phyloP scores from a whole-genome alignment of 1,140 invertebrate genomes.

The Euborellia annulipes region DNA sequence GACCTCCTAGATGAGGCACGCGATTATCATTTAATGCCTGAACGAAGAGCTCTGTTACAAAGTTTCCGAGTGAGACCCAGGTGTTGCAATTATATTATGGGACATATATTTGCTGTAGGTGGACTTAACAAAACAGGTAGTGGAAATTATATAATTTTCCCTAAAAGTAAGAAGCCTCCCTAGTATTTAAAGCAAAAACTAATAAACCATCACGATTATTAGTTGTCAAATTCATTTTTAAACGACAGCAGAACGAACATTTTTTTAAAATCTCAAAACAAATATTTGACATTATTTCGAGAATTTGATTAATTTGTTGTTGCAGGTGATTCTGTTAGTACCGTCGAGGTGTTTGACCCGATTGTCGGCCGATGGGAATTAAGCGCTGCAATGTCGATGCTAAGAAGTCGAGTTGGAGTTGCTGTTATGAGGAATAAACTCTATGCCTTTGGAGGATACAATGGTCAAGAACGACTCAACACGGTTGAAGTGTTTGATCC shows the following conservation, averaged over 20 bases:
- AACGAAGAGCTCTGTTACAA: conserved; percentile 55
- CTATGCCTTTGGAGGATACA: conserved; percentile 63
- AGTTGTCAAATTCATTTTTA: conserved; percentile 4
- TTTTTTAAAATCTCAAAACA: too few relatives aligned
- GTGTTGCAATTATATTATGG: conserved; percentile 54
- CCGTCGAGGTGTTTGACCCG: conserved; percentile 77
- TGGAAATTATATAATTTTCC: too few relatives aligned
- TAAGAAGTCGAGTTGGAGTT: conserved; percentile 69
- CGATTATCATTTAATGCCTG: conserved; percentile 73
- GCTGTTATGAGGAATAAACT: conserved; percentile 60
- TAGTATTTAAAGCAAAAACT: too few relatives aligned
- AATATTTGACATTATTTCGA: too few relatives aligned
- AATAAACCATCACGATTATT: too few relatives aligned
- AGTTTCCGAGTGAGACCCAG: conserved; percentile 60
- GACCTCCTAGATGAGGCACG: conserved; percentile 71
- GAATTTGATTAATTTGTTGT: conserved; percentile 7
- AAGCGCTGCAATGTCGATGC: conserved; percentile 72
- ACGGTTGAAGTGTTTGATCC: conserved; percentile 84
- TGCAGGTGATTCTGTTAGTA: conserved; percentile 64
- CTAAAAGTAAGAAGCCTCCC: too few relatives aligned
- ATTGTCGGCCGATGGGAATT: conserved; percentile 52
- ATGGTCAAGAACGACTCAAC: conserved; percentile 62
- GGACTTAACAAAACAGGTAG: conserved; percentile 66
- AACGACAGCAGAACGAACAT: too few relatives aligned
- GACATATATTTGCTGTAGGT: conserved; percentile 78